Percentiles rank a stretch among this genome's conserved stretches.
Evolutionary conservation across 2,113 vertebrate species (phyloP).

Genomic region (Turnix velox): DNA sequence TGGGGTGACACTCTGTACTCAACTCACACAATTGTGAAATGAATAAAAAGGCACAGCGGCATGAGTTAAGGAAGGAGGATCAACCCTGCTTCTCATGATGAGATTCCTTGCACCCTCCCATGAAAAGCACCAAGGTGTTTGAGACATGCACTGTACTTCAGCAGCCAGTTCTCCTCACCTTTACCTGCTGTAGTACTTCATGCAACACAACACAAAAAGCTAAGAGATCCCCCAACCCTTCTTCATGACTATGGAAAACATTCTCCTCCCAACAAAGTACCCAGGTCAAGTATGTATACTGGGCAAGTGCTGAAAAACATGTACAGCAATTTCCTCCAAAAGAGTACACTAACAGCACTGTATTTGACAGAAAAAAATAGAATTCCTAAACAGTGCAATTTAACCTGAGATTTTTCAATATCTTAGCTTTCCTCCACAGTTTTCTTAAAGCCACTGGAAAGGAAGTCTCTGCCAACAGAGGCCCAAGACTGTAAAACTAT

Average conservation of each 20-base stretch:
- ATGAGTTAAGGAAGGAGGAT: slow-evolving; percentile 27
- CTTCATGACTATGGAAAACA: neutral
- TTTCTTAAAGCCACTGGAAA: neutral
- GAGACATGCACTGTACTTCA: neutral
- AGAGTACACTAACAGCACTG: neutral
- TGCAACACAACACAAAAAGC: neutral
- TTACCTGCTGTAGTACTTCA: neutral
- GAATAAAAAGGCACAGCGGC: slow-evolving; percentile 26
- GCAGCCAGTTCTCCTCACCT: neutral
- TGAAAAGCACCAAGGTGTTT: neutral
- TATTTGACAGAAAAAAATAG: neutral
- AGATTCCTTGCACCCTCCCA: neutral
- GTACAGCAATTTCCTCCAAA: neutral
- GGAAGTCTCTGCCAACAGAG: neutral
- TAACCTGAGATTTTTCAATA: neutral
- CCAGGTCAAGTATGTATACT: neutral
- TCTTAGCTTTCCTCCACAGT: neutral
- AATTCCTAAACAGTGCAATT: neutral
- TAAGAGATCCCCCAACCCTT: neutral
- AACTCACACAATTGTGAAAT: slow-evolving; percentile 46
- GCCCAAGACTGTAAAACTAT: neutral
- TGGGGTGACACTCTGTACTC: neutral
- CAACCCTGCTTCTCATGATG: neutral
- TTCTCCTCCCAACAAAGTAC: neutral
- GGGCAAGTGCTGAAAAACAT: neutral